A percentile compares a stretch with the other conserved stretches of the same genome.
phyloP scores from a whole-genome alignment of 2,888 invertebrate species.

The Cryptocheilus praepositus region DNA sequence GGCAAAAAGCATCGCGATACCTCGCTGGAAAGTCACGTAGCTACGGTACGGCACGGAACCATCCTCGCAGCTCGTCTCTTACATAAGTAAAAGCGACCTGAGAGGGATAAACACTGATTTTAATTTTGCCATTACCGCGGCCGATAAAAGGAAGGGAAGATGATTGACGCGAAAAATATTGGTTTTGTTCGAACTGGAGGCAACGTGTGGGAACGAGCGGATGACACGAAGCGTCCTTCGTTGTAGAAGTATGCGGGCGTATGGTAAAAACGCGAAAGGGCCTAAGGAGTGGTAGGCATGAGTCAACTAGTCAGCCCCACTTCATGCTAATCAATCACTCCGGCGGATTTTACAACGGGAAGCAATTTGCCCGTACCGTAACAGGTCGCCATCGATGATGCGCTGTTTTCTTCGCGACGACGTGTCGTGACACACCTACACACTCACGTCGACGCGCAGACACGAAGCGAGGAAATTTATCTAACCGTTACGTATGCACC shows the following conservation, averaged over 20 bases:
- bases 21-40: too few relatives aligned
- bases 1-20: constrained; percentile 6
- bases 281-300: constrained; percentile 23
- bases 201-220: background rate
- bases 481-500: too few relatives aligned
- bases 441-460: background rate
- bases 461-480: too few relatives aligned
- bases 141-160: constrained; percentile 34
- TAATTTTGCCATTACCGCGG: constrained; percentile 30
- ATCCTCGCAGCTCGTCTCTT: constrained; percentile 86
- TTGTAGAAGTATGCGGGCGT: too few relatives aligned
- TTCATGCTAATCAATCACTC: constrained; percentile 68
- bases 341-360: constrained; percentile 60
- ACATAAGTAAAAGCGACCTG: constrained; percentile 82
- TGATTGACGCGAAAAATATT: constrained; percentile 25
- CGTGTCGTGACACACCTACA: constrained; percentile 56
- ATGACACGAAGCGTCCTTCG: background rate
- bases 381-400: constrained; percentile 58
- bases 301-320: constrained; percentile 56
- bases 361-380: constrained; percentile 62
- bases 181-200: background rate
- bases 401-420: constrained; percentile 56
- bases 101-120: constrained; percentile 29
- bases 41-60: constrained; percentile 83
- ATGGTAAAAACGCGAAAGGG: background rate